Evolutionary conservation across 1,140 invertebrate genomes (phyloP).

Genomic region (Drosophila ogumai): DNA sequence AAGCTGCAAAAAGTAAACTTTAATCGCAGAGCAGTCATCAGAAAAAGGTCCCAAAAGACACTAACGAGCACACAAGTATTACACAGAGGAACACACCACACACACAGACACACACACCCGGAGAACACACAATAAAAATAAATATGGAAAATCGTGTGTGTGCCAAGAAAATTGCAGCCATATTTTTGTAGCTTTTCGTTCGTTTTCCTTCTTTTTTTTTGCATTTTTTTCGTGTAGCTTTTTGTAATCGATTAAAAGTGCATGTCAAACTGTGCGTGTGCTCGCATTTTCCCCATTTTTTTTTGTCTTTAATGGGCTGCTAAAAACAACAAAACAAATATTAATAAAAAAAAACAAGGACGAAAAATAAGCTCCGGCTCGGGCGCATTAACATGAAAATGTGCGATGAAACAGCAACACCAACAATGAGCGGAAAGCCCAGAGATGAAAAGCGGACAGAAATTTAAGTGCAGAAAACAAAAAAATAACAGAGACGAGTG

Average conservation of each 20-base stretch:
- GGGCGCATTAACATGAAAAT: conserved; percentile 68
- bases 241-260: conserved; percentile 79
- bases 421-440: conserved; percentile 40
- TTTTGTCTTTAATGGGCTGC: conserved; percentile 74
- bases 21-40: conserved; percentile 74
- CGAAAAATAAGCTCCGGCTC: conserved; percentile 57
- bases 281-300: conserved; percentile 70
- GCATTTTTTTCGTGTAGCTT: conserved; percentile 30
- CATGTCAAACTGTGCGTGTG: conserved; percentile 80
- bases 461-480: conserved; percentile 58
- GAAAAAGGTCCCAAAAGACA: conserved; percentile 42
- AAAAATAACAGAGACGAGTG: conserved; percentile 15
- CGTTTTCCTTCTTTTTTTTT: conserved; percentile 14
- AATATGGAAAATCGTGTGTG: conserved; percentile 76
- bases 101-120: conserved; percentile 16
- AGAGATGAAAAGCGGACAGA: conserved; percentile 48
- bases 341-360: conserved; percentile 49
- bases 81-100: conserved; percentile 24
- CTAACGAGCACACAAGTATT: conserved; percentile 44
- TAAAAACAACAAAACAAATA: conserved; percentile 70
- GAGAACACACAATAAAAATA: conserved; percentile 48
- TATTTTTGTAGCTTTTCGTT: conserved; percentile 24
- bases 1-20: conserved; percentile 77
- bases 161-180: conserved; percentile 69
- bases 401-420: conserved; percentile 56